These are phyloP conservation scores for Nysson spinosus DNA, from an alignment of 2,888 invertebrate genomes.

Conservation along the genomic window DNA sequence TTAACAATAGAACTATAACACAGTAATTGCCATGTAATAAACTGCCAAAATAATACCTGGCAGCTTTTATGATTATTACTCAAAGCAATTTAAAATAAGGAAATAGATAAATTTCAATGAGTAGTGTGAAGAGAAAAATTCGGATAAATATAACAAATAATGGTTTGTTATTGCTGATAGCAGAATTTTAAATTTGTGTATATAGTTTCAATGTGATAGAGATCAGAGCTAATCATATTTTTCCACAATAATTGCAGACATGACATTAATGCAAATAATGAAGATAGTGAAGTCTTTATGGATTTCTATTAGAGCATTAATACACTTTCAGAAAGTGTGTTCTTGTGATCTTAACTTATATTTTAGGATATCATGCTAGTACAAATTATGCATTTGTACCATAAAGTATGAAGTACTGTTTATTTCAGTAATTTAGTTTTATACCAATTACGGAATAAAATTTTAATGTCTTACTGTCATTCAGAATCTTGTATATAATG, in stretches of 20 bases:
- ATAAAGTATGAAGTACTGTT: not conserved
- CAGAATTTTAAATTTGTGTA: not conserved
- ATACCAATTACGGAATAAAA: too few relatives aligned
- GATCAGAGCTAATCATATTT: not conserved
- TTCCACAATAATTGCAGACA: not conserved
- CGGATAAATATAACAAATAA: too few relatives aligned
- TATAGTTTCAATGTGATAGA: not conserved
- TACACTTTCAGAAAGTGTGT: constrained; percentile 7
- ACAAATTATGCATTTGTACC: constrained; percentile 27
- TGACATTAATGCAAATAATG: not conserved
- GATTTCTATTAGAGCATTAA: constrained; percentile 10
- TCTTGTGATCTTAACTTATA: constrained; percentile 29
- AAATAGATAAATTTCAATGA: not conserved
- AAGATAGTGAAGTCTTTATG: constrained; percentile 3
- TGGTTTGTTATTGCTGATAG: too few relatives aligned
- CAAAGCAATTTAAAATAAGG: not conserved
- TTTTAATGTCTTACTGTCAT: too few relatives aligned
- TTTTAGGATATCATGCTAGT: constrained; percentile 23
- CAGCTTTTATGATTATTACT: constrained; percentile 10
- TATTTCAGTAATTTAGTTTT: not conserved
- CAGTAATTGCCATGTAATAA: constrained; percentile 3
- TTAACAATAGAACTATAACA: constrained; percentile 1
- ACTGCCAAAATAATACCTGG: constrained; percentile 3
- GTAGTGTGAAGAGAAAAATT: too few relatives aligned
- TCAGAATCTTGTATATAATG: constrained; percentile 24